A percentile compares a stretch with the other conserved stretches of the same genome.
These are phyloP conservation scores for Nerophis lumbriciformis DNA, from an alignment of 2,113 vertebrate genomes.

Conservation along the genomic window DNA sequence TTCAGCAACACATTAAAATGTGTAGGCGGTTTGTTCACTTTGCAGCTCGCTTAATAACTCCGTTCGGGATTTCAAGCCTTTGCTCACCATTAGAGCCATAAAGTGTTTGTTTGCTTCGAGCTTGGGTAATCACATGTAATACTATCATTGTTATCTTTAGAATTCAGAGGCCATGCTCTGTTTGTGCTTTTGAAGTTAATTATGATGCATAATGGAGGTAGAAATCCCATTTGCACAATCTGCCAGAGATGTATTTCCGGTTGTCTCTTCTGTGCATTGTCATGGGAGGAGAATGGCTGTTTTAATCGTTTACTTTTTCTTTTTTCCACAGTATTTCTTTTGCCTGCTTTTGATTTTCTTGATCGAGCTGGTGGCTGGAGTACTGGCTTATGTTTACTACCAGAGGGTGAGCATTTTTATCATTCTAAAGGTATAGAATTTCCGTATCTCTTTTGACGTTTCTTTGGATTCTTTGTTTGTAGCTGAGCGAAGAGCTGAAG, in stretches of 20 bases:
- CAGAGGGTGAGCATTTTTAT: conserved; percentile 68
- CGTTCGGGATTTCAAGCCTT: background rate
- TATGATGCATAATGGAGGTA: conserved; percentile 6
- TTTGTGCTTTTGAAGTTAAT: conserved; percentile 10
- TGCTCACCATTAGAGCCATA: background rate
- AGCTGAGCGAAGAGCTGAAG: conserved; percentile 82
- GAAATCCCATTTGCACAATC: conserved; percentile 16
- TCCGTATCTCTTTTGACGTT: too few relatives aligned
- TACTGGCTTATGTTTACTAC: conserved; percentile 83
- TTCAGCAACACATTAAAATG: background rate
- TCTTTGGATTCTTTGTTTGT: conserved; percentile 5
- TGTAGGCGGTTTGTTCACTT: conserved; percentile 12
- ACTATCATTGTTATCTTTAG: background rate
- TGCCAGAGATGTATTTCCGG: conserved; percentile 20
- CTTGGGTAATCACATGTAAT: background rate
- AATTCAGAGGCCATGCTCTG: background rate
- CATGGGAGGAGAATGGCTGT: conserved; percentile 22
- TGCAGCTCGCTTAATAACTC: conserved; percentile 15
- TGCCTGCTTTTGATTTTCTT: conserved; percentile 79
- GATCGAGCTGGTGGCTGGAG: conserved; percentile 81
- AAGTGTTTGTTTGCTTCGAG: background rate
- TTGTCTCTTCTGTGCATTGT: conserved; percentile 13
- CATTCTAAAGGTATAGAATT: background rate
- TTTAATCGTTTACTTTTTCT: conserved; percentile 5
- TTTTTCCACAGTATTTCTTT: conserved; percentile 74